Conservation (phyloP, 2,797 vertebrate genomes). For the Gymnocypris eckloni region DNA sequence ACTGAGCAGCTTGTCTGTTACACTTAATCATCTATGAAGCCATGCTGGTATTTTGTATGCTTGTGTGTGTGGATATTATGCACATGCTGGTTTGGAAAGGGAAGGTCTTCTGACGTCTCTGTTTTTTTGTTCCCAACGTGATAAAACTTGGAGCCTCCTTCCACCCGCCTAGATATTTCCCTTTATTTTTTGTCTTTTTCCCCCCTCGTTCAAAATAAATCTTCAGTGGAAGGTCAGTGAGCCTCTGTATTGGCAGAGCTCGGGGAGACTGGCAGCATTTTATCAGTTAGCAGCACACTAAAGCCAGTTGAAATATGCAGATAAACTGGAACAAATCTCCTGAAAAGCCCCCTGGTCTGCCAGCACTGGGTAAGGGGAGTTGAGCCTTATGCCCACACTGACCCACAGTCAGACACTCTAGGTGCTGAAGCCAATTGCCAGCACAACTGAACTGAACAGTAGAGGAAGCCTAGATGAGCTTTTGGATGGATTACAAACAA, state of each 20-base stretch:
- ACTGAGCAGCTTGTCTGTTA: slow-evolving; percentile 61
- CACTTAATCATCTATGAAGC: slow-evolving; percentile 66
- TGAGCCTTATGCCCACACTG: slow-evolving; percentile 51
- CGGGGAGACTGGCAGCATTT: slow-evolving; percentile 69
- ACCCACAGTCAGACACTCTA: slow-evolving; percentile 46
- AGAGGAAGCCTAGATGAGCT: slow-evolving; percentile 40
- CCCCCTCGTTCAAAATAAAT: slow-evolving; percentile 48
- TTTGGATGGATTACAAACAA: slow-evolving; percentile 44
- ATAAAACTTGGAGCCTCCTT: slow-evolving; percentile 51
- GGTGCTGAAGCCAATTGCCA: slow-evolving; percentile 52
- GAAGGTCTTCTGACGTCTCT: slow-evolving; percentile 48
- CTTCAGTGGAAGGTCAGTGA: slow-evolving; percentile 68
- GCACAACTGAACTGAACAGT: slow-evolving; percentile 45
- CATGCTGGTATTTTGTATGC: slow-evolving; percentile 50
- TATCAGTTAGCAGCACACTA: slow-evolving; percentile 72
- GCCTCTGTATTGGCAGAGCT: slow-evolving; percentile 66
- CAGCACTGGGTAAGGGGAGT: slow-evolving; percentile 49
- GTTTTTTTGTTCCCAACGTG: slow-evolving; percentile 56
- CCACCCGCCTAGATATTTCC: slow-evolving; percentile 34
- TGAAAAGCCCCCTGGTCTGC: slow-evolving; percentile 54
- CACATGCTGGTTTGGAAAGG: slow-evolving; percentile 35
- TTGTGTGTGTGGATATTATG: slow-evolving; percentile 25
- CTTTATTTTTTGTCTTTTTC: slow-evolving; percentile 27
- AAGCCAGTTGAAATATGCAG: slow-evolving; percentile 74
- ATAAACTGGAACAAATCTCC: slow-evolving; percentile 74